A percentile compares a stretch with the other conserved stretches of the same genome.
These are phyloP conservation scores for Cephus runcator DNA, from an alignment of 2,888 invertebrate genomes.

Conservation along the genomic window DNA sequence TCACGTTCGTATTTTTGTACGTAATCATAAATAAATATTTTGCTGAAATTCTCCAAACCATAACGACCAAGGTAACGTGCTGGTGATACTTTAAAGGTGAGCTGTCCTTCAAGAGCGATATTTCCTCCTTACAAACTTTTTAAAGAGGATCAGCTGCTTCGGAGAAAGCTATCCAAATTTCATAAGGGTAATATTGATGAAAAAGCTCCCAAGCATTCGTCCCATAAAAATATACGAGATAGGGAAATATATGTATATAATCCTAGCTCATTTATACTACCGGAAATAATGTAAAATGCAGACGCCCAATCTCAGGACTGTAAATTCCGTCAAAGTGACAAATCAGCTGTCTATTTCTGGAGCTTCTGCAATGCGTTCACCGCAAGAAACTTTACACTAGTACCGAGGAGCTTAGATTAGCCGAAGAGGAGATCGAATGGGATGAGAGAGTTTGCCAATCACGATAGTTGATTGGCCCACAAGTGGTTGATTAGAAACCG, in stretches of 20 bases:
- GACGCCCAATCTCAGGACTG: background rate
- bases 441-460: conserved; percentile 12
- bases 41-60: background rate
- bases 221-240: background rate
- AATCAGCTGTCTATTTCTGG: background rate
- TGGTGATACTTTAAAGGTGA: background rate
- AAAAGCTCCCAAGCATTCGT: background rate
- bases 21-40: background rate
- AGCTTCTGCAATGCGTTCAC: background rate
- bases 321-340: background rate
- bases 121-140: background rate
- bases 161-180: background rate
- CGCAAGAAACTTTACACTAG: background rate
- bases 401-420: background rate
- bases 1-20: background rate
- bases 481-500: conserved; percentile 23
- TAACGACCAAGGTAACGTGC: background rate
- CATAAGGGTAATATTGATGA: background rate
- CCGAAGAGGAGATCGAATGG: background rate
- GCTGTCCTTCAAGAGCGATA: background rate
- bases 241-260: background rate
- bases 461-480: conserved; percentile 20
- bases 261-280: background rate
- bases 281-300: background rate
- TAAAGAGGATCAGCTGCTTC: background rate